Conservation (phyloP, 2,113 vertebrate species). For the Loxodonta africana region DNA sequence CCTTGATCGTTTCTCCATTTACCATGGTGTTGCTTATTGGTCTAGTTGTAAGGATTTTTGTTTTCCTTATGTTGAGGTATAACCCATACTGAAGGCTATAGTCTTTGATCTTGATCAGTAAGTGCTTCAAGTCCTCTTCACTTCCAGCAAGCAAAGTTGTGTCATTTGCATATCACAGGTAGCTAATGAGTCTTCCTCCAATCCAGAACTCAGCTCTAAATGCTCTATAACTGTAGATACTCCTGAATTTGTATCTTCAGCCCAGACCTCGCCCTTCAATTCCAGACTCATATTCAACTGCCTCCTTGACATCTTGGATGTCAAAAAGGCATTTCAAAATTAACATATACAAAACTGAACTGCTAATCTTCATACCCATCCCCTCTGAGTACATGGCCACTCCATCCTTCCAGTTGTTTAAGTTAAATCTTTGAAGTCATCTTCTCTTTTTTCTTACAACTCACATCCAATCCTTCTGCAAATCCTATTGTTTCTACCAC, state of each 20-base stretch:
- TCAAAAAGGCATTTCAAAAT: conserved; percentile 14
- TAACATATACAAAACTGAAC: background rate
- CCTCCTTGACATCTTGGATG: background rate
- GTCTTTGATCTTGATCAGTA: no score
- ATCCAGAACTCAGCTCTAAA: background rate
- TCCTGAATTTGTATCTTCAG: background rate
- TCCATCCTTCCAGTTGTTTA: background rate
- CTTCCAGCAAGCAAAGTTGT: no score
- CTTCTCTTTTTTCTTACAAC: background rate
- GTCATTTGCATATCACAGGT: no score
- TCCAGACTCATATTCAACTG: background rate
- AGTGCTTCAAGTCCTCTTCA: no score
- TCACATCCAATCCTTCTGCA: background rate
- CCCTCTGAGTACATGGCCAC: background rate
- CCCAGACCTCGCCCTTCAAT: background rate
- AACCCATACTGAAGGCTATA: no score
- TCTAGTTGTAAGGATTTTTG: no score
- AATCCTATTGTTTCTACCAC: background rate
- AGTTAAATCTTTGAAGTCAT: background rate
- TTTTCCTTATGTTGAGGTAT: no score
- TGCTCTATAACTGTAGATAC: background rate
- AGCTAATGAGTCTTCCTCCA: no score
- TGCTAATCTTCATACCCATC: background rate
- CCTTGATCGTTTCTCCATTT: no score
- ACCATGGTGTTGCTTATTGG: no score